Evolutionary conservation across 2,888 invertebrate species (phyloP), one percentile per base, ranked within the genome.

Genomic region (Phasia obesa): DNA sequence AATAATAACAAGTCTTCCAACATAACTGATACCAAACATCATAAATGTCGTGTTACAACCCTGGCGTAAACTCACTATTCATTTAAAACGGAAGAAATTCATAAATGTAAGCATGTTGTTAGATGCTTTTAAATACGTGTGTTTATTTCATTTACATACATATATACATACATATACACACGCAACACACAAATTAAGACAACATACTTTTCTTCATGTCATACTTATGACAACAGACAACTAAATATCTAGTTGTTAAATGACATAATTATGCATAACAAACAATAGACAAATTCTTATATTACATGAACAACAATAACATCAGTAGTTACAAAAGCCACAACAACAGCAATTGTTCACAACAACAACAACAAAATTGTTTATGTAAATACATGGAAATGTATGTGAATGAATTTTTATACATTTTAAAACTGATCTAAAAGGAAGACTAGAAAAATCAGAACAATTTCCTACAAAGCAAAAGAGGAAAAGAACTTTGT

Each of bases 241-340:
- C 51, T 47, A 53, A 71, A 71, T 71, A 71, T 78, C 49, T 64
- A 15, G 64, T 71, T 78, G 57, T 71, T 59, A 76, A 71, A 65
- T 71, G 71, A 71, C 76, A 76, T 76, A 81, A 81, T 81, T 81
- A 81, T 81, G 81, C 81, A 81, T 69, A 73, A 77, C 55, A 76
- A 73, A 71, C 53, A 71, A 73, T 55, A 77, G 67, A 81, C 65
- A 62, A 77, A 73, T 67, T 65, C 53, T 53, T 73, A 4, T 67
- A 44, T 47, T 49, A 64, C 35, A 73, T 65, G 15, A 9, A 42
- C 38, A 71, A 64, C 44, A 73, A 59, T 19, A 59, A 42, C 27
- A 71, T 49, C 35, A 59, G 51, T n/a, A 59, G 44, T 17, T 64
- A 51, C 35, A 64, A 71, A 23, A 47, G 23, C 35, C 21, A 17